phyloP scores from a whole-genome alignment of 1,140 invertebrate genomes.

The Drosophila elegans region DNA sequence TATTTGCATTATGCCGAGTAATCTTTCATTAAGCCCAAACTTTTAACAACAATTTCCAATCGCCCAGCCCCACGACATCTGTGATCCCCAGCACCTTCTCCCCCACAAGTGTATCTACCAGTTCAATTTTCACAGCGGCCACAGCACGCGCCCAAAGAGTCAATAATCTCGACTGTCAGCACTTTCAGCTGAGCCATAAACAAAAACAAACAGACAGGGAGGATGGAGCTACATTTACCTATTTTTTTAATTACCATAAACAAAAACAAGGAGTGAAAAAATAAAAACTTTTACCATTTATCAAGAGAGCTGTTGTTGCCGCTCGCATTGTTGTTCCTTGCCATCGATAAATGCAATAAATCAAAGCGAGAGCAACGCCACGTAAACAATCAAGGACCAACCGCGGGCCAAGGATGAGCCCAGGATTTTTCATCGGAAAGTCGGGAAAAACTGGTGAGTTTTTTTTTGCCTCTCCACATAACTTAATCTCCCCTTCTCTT shows the following conservation, averaged over 20 bases:
- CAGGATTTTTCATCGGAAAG: slow-evolving; percentile 6
- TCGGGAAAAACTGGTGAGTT: background rate
- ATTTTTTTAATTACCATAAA: slow-evolving; percentile 75
- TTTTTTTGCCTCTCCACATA: background rate
- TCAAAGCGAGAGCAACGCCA: slow-evolving; percentile 52
- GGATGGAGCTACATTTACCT: slow-evolving; percentile 29
- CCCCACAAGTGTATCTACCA: slow-evolving; percentile 7
- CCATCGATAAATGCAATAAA: slow-evolving; percentile 69
- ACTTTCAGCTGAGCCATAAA: slow-evolving; percentile 49
- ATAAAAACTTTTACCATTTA: slow-evolving; percentile 77
- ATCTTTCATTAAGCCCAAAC: slow-evolving; percentile 60
- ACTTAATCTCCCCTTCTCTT: slow-evolving; percentile 2
- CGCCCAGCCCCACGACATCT: slow-evolving; percentile 1
- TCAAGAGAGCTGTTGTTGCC: slow-evolving; percentile 43
- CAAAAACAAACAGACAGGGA: slow-evolving; percentile 28
- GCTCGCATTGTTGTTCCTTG: slow-evolving; percentile 37
- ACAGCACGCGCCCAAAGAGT: slow-evolving; percentile 48
- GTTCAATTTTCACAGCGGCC: slow-evolving; percentile 47
- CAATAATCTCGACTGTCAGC: slow-evolving; percentile 60
- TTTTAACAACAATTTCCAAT: slow-evolving; percentile 57
- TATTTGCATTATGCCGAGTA: slow-evolving; percentile 54
- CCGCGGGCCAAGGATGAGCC: slow-evolving; percentile 29
- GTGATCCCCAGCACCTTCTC: background rate
- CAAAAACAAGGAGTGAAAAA: slow-evolving; percentile 45
- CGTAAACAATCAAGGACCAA: slow-evolving; percentile 60